Base-by-base conservation (phyloP, 2,888 invertebrate genomes). In the Eretmocerus hayati region DNA sequence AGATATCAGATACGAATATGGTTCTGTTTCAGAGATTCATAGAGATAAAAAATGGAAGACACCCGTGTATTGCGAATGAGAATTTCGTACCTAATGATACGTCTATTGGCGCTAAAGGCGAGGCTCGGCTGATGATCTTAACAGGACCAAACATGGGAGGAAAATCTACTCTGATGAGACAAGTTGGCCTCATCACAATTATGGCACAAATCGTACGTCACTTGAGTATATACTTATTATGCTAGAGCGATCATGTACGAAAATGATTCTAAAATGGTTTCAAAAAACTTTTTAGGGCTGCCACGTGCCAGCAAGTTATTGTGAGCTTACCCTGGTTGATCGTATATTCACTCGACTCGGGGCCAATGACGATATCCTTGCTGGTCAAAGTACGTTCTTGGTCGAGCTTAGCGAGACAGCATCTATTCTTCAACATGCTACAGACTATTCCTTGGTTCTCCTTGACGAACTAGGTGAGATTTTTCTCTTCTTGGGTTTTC, bases 121-220 rank as follows among this genome's bases (percentile, higher is more conserved):
- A 75, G 8, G 76, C 79, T 1, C 74, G 83, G 2, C 66, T 81
- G n/a, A 74, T 86, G 15, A 76, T 91, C 38, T 75, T 60, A 8
- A 60, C 60, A 37, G 97, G 97, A 0, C 96, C 97, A 1, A 99
- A 99, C 72, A 99, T 99, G 97, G 97, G 97, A 42, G 99, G 99
- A 56, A 99, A 99, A 75, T 96, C 95, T 20, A 99, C 99, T 0
- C 77, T 97, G 36, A 97, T 99, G 96, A 76, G 99, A 40, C 95
- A 97, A 76, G 81, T 90, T 16, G 96, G 92, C 0, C 75, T 96
- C 15, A 77, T 97, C 31, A 80, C 84, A 1, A 81, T 99, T 18
- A 81, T 99, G 77, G 90, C 96, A 0, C 99, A 99, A 75, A 81
- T 97, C 75, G 95, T 94, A 74, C 77, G 78, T 55, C n/a, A n/a